Base-by-base conservation (phyloP, 2,888 invertebrate species). In the Microplitis manilae region DNA sequence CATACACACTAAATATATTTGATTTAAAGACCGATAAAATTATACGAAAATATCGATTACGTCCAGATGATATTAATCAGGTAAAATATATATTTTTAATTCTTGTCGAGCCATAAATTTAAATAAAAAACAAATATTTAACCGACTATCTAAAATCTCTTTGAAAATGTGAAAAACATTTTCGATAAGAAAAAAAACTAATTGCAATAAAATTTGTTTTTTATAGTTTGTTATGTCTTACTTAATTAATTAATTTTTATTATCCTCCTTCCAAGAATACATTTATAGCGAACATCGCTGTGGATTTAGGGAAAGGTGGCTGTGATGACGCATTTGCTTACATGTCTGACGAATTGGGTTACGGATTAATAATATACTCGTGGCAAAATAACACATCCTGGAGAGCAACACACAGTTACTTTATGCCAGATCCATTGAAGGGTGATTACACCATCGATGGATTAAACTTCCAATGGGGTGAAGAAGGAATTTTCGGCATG, bases 231-330 rank as follows among this genome's bases (percentile, higher is more conserved):
- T 68, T 78, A 6, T 69, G 9, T 40, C n/a, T 67, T 59, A 38
- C 17, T n/a, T 15, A 5, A 30, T n/a, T 41, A 50, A 15, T 70
- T 20, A 20, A 64, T 6, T 40, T 59, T 30, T 72, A 41, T 20
- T 67, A 30, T 68, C 13, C n/a, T 65, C 38, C 39, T 30, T 75
- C 40, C 38, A 77, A 90, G 73, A 93, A 94, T 64, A 96, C 96
- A 0, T 96, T 96, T 88, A 95, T 96, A 79, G 96, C 96, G n/a
- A 96, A 95, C 86, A 95, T 95, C 77, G 95, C 94, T n/a, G 92
- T 96, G 1, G 96, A 96, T 85, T 91, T 95, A 81, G 95, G 95
- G 41, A 91, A 92, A 83, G 86, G 86, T 68, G 92, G 91, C 65
- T 96, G 96, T 85, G 94, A 95, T 2, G 95, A 96, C 85, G 93